phyloP scores from a whole-genome alignment of 2,797 vertebrate species.

The Centropyge bicolor region DNA sequence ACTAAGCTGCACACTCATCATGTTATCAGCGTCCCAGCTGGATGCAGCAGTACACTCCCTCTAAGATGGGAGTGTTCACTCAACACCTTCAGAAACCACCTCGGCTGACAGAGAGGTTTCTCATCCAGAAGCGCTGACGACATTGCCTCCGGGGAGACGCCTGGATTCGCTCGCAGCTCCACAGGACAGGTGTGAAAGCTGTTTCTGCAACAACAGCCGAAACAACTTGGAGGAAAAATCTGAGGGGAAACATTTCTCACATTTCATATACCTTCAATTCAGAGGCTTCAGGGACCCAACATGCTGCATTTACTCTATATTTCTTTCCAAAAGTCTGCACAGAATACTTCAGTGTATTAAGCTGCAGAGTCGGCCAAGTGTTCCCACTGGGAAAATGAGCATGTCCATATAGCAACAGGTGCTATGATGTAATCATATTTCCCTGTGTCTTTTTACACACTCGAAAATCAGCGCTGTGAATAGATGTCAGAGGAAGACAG shows the following conservation, averaged over 20 bases:
- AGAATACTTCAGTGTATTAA: conserved; percentile 33
- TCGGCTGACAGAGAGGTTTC: conserved; percentile 22
- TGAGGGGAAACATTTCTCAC: conserved; percentile 41
- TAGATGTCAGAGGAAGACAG: conserved; percentile 20
- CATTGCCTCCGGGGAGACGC: conserved; percentile 29
- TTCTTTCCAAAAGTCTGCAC: conserved; percentile 28
- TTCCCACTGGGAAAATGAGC: conserved; percentile 48
- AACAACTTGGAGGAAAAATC: conserved; percentile 44
- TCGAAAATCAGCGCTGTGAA: conserved; percentile 24
- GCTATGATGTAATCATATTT: conserved; percentile 67
- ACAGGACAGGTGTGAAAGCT: conserved; percentile 57
- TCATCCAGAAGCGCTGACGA: conserved; percentile 48
- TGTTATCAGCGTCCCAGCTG: conserved; percentile 53
- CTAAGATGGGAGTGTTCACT: conserved; percentile 59
- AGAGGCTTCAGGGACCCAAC: background rate
- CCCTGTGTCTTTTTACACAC: conserved; percentile 18
- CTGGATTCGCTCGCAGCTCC: conserved; percentile 45
- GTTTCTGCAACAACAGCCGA: conserved; percentile 44
- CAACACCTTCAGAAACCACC: conserved; percentile 55
- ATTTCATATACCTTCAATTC: conserved; percentile 50
- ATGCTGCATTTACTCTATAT: conserved; percentile 33
- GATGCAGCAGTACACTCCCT: conserved; percentile 40
- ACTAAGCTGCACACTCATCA: conserved; percentile 43
- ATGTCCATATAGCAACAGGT: conserved; percentile 75
- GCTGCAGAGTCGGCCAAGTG: conserved; percentile 50